Evolutionary conservation across 2,888 invertebrate species (phyloP), one percentile per base, ranked within the genome.

Genomic region (Ligdia adustata): DNA sequence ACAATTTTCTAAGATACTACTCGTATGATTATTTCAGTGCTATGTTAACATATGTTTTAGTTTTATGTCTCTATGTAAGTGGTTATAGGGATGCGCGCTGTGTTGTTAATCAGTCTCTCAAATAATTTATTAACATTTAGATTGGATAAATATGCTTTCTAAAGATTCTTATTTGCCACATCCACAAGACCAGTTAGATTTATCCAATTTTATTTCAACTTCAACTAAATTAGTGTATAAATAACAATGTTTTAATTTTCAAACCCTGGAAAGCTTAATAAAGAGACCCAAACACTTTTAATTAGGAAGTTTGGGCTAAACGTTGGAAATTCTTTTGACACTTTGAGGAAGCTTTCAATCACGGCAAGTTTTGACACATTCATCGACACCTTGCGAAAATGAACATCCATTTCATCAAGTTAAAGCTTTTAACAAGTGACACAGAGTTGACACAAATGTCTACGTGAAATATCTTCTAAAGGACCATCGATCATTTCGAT

Each of bases 341-440:
- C 35, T 46, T 46, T 35, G 14, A 49, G 42, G 33, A 49, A 49
- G 42, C 48, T 49, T 42, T 49, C 48, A 32, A 38, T 49, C 48
- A 49, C 9, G 14, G n/a, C 31, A 42, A 49, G 42, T 49, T 43
- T 49, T 49, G 48, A 42, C 48, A 38, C 16, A 18, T 38, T 28
- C 37, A 38, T 42, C 33, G 48, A 42, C 42, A 43, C 38, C 38
- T 49, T 27, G n/a, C 20, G 4, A 29, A 42, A 48, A 49, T 38
- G 42, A 49, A 42, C 38, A 49, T 28, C 38, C 22, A 43, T 43
- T 43, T 38, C 26, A 33, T 12, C 22, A 27, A 27, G n/a, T n/a
- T 18, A 33, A 49, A 39, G 48, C 35, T 49, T 49, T 49, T 34
- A 38, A 37, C 18, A 32, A 48, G 37, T 32, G 18, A 38, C 42